These are phyloP conservation scores for Sogatella furcifera DNA, from an alignment of 1,140 invertebrate species.

Conservation along the genomic window DNA sequence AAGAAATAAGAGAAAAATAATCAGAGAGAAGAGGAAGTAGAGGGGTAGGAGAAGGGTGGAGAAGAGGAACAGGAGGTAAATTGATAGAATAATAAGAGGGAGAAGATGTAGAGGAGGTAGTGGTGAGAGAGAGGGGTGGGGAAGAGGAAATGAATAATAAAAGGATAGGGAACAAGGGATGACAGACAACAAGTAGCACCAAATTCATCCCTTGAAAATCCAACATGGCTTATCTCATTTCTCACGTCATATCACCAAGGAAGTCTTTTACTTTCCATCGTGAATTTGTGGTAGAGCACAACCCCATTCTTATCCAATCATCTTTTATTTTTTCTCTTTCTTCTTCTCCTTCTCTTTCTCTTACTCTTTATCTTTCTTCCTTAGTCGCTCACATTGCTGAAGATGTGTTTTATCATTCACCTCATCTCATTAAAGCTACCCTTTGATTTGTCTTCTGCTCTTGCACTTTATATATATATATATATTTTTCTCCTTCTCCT, in stretches of 20 bases:
- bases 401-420: background rate
- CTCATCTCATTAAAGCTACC: too few relatives aligned
- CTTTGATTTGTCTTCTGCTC: too few relatives aligned
- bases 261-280: background rate
- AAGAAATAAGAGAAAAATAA: too few relatives aligned
- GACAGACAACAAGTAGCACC: background rate
- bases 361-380: slow-evolving; percentile 8
- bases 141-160: background rate
- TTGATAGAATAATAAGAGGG: too few relatives aligned
- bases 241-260: too few relatives aligned
- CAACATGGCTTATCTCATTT: too few relatives aligned
- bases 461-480: too few relatives aligned
- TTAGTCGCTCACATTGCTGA: background rate
- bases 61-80: too few relatives aligned
- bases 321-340: slow-evolving; percentile 5
- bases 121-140: too few relatives aligned
- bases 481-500: background rate
- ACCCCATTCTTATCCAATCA: background rate
- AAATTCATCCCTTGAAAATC: too few relatives aligned
- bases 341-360: slow-evolving; percentile 9
- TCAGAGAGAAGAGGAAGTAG: background rate
- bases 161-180: background rate
- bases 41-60: too few relatives aligned
- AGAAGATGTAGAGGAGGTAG: too few relatives aligned
- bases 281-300: background rate